Evolutionary conservation across 2,888 invertebrate genomes (phyloP).

Genomic region (Cabera pusaria): DNA sequence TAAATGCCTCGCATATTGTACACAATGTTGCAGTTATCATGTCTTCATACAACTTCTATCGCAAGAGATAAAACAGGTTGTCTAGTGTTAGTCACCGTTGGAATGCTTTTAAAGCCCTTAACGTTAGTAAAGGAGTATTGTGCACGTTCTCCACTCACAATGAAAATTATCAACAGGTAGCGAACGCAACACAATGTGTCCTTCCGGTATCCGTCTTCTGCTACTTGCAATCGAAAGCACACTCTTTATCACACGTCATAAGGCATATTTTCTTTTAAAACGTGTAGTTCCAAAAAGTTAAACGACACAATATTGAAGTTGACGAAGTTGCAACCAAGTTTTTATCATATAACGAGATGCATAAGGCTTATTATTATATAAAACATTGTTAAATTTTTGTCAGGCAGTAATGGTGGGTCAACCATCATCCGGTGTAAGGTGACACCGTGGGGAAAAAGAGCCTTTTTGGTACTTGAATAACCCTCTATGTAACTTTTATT

Average conservation of each 20-base stretch:
- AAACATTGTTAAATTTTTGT: constrained; percentile 36
- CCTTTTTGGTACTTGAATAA: constrained; percentile 45
- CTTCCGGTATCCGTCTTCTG: constrained; percentile 72
- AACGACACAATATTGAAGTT: constrained; percentile 19
- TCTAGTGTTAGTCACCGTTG: constrained; percentile 53
- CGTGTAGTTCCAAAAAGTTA: constrained; percentile 31
- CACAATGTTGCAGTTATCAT: constrained; percentile 19
- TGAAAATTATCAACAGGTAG: constrained; percentile 80
- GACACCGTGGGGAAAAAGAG: constrained; percentile 76
- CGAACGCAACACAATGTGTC: constrained; percentile 67
- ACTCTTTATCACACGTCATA: constrained; percentile 33
- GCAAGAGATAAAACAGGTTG: constrained; percentile 40
- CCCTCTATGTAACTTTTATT: constrained; percentile 11
- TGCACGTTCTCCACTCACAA: constrained; percentile 63
- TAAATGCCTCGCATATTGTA: constrained; percentile 13
- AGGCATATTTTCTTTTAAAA: constrained; percentile 30
- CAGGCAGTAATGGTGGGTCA: constrained; percentile 59
- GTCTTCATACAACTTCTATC: constrained; percentile 26
- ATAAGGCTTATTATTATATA: constrained; percentile 35
- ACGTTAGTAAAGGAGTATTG: constrained; percentile 55
- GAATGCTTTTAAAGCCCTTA: constrained; percentile 66
- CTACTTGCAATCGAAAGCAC: constrained; percentile 28
- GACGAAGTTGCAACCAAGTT: constrained; percentile 32
- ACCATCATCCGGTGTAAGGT: constrained; percentile 73
- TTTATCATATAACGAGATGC: constrained; percentile 24